Evolutionary conservation across 2,888 invertebrate species (phyloP).

Genomic region (Ochropleura leucogaster): DNA sequence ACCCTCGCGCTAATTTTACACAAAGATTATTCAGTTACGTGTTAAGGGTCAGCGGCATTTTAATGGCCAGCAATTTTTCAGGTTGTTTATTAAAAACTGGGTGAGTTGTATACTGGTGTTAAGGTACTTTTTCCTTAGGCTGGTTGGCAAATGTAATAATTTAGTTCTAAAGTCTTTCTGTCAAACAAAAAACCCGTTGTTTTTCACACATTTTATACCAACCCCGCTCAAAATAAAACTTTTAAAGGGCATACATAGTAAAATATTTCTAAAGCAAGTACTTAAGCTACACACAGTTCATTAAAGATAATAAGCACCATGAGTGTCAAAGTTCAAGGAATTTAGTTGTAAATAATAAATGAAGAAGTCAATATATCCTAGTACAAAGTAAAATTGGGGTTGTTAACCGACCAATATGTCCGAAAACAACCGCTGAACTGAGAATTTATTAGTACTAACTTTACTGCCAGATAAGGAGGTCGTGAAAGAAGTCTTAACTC

Average conservation of each 20-base stretch:
- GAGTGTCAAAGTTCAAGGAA: not conserved
- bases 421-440: slow-evolving; percentile 18
- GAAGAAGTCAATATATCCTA: not conserved
- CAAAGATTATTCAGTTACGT: slow-evolving; percentile 72
- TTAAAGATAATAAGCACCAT: not conserved
- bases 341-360: slow-evolving; percentile 2
- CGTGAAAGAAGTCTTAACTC: slow-evolving; percentile 43
- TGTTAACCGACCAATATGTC: slow-evolving; percentile 1
- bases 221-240: not conserved
- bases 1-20: slow-evolving; percentile 64
- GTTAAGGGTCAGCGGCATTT: slow-evolving; percentile 69
- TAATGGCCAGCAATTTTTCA: slow-evolving; percentile 64
- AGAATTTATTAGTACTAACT: slow-evolving; percentile 38
- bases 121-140: not conserved
- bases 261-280: not conserved
- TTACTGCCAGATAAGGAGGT: slow-evolving; percentile 28
- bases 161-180: not conserved
- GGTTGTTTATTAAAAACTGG: slow-evolving; percentile 34
- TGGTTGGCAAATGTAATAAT: not conserved
- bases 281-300: not conserved
- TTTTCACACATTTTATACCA: not conserved
- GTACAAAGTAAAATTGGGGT: not conserved
- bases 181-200: not conserved
- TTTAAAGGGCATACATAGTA: not conserved
- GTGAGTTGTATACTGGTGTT: slow-evolving; percentile 27